Conservation (phyloP, 2,888 invertebrate genomes). For the Tanytarsus gracilentus region DNA sequence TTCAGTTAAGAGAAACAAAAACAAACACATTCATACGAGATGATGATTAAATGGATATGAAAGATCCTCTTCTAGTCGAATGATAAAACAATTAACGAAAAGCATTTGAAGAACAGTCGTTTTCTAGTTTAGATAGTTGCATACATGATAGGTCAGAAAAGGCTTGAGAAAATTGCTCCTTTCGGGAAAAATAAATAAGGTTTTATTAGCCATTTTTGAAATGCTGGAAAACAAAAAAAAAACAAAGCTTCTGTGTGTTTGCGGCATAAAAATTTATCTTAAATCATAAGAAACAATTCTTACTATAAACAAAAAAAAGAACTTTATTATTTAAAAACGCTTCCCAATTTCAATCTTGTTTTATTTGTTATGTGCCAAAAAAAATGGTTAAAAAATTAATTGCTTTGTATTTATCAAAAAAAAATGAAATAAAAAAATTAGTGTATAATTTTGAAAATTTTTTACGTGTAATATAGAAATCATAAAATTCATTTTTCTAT, state of each 20-base stretch:
- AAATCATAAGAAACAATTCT: slow-evolving; percentile 1
- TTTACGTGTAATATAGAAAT: no score
- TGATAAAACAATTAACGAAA: neutral
- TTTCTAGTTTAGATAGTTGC: slow-evolving; percentile 22
- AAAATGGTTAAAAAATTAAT: no score
- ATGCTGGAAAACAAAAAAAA: slow-evolving; percentile 17
- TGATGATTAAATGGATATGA: neutral
- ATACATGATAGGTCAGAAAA: slow-evolving; percentile 3
- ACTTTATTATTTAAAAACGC: neutral
- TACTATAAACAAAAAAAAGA: neutral
- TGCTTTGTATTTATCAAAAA: no score
- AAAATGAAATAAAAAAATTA: neutral
- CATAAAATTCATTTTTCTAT: no score
- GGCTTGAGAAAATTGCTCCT: slow-evolving; percentile 3
- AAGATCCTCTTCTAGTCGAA: neutral
- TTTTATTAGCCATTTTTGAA: slow-evolving; percentile 10
- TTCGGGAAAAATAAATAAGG: neutral
- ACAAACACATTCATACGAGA: neutral
- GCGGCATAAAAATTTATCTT: slow-evolving; percentile 19
- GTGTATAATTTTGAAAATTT: neutral
- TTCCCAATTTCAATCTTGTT: neutral
- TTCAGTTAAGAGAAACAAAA: neutral
- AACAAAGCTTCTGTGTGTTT: slow-evolving; percentile 27
- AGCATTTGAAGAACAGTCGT: neutral
- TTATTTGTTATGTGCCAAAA: neutral